phyloP scores from a whole-genome alignment of 2,888 invertebrate species.

The Erebia ligea region DNA sequence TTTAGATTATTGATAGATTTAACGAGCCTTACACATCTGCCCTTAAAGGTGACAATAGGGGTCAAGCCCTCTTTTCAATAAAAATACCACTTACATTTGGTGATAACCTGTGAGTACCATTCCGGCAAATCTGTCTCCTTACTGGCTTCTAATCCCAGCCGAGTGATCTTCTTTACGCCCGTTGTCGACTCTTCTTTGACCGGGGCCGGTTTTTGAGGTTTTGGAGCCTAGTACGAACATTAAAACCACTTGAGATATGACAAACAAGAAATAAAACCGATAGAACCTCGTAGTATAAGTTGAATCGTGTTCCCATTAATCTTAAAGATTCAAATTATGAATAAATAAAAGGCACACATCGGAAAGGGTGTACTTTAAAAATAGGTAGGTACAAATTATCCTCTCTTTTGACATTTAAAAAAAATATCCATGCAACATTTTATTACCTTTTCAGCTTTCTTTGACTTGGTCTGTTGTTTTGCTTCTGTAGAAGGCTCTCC shows the following conservation, averaged over 20 bases:
- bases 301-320: no score
- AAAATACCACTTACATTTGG: slow-evolving; percentile 64
- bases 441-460: slow-evolving; percentile 86
- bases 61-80: no score
- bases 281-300: no score
- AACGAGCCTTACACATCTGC: no score
- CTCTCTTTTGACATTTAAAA: no score
- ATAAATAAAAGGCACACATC: no score
- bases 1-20: no score
- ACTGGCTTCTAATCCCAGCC: slow-evolving; percentile 95
- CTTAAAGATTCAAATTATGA: no score
- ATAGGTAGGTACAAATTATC: no score
- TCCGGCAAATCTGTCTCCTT: slow-evolving; percentile 97
- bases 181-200: slow-evolving; percentile 75
- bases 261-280: not conserved
- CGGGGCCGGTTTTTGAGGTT: slow-evolving; percentile 69
- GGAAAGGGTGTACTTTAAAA: no score
- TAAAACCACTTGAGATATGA: not conserved
- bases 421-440: not conserved
- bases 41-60: no score
- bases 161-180: slow-evolving; percentile 93
- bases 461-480: slow-evolving; percentile 85
- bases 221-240: slow-evolving; percentile 57
- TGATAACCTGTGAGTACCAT: slow-evolving; percentile 97
- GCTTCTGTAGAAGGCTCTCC: slow-evolving; percentile 54